Percentiles rank a stretch among this genome's conserved stretches.
Evolutionary conservation across 1,140 invertebrate genomes (phyloP).

Genomic region (Tetramorium alpestre): DNA sequence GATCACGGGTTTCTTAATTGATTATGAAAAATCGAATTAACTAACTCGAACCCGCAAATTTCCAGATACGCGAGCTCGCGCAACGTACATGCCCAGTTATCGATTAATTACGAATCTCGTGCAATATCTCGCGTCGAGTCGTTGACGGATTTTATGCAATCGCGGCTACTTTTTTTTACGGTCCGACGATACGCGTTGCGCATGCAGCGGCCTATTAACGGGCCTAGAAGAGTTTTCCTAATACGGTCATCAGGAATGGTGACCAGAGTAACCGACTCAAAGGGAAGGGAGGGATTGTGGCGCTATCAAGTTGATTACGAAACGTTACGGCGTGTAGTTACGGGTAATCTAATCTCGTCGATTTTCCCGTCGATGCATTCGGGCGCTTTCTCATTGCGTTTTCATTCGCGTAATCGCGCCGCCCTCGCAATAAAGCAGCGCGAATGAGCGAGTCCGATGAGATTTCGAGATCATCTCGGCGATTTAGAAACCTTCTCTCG

Average conservation of each 20-base stretch:
- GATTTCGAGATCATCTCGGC: slow-evolving; percentile 37
- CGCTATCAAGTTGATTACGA: slow-evolving; percentile 82
- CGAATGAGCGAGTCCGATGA: not conserved
- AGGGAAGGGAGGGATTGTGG: slow-evolving; percentile 74
- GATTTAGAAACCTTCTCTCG: slow-evolving; percentile 23
- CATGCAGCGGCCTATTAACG: slow-evolving; percentile 64
- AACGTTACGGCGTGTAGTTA: slow-evolving; percentile 74
- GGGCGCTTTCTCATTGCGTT: slow-evolving; percentile 18
- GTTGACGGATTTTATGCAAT: slow-evolving; percentile 74
- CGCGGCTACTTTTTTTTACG: slow-evolving; percentile 68
- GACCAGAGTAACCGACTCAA: slow-evolving; percentile 30
- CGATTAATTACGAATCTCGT: slow-evolving; percentile 80
- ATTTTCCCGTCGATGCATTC: not conserved
- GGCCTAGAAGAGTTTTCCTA: slow-evolving; percentile 77
- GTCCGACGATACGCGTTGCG: slow-evolving; percentile 14
- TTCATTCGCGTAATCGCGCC: slow-evolving; percentile 16
- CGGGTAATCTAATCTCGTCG: slow-evolving; percentile 11
- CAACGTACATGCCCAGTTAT: not conserved
- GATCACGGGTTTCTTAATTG: not conserved
- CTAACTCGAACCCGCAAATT: not conserved
- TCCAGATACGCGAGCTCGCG: not conserved
- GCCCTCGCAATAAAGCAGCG: not conserved
- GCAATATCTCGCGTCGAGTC: slow-evolving; percentile 69
- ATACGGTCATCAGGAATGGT: slow-evolving; percentile 79
- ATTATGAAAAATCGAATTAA: not conserved